Conservation (phyloP, 2,888 invertebrate genomes). For the Plusia festucae region DNA sequence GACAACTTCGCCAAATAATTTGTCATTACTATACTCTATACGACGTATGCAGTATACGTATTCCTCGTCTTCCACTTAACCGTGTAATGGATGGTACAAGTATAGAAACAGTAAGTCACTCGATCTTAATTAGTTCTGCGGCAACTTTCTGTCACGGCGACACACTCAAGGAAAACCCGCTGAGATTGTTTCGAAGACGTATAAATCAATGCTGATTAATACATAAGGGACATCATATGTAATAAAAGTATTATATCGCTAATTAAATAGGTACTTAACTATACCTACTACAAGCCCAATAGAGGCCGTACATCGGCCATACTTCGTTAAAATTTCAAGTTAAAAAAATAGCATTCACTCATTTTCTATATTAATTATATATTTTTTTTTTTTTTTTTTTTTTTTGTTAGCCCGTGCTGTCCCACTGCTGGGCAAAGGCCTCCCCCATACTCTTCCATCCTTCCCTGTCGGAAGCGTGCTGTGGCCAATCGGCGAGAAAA, state of each 20-base stretch:
- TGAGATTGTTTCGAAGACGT: constrained; percentile 5
- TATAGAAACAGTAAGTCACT: constrained; percentile 16
- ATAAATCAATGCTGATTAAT: constrained; percentile 7
- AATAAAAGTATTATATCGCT: not conserved
- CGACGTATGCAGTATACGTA: not conserved
- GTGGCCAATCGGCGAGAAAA: too few species aligned
- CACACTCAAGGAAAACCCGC: constrained; percentile 2
- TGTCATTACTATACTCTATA: not conserved
- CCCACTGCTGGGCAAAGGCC: too few species aligned
- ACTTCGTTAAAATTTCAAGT: too few species aligned
- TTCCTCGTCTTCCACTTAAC: not conserved
- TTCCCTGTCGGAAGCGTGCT: too few species aligned
- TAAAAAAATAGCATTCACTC: too few species aligned
- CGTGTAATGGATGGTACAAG: not conserved
- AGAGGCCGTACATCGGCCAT: too few species aligned
- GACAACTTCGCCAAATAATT: too few species aligned
- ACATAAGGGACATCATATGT: not conserved
- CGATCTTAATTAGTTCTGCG: constrained; percentile 28
- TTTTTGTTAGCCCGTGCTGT: too few species aligned
- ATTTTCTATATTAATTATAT: too few species aligned
- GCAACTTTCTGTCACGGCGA: constrained; percentile 20
- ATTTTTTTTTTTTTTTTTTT: too few species aligned
- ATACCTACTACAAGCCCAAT: too few species aligned
- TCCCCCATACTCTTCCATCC: too few species aligned
- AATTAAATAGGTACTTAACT: not conserved